These are phyloP conservation scores for Acanthurus lineatus DNA, from an alignment of 2,797 vertebrate species.

Conservation along the genomic window DNA sequence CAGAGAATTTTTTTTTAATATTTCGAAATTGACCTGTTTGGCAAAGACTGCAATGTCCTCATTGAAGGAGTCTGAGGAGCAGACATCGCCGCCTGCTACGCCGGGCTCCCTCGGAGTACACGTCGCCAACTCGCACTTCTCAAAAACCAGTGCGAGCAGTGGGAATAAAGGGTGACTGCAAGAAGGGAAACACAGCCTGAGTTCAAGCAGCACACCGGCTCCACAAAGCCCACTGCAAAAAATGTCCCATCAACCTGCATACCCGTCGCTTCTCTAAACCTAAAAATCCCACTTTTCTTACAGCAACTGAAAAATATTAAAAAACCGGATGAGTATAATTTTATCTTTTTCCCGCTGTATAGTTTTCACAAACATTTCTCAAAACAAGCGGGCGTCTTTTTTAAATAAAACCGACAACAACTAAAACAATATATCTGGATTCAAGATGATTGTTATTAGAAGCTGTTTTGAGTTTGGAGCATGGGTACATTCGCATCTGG, in stretches of 20 bases:
- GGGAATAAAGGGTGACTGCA: conserved; percentile 99
- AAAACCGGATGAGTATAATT: not conserved
- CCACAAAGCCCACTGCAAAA: conserved; percentile 74
- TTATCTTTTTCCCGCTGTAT: not conserved
- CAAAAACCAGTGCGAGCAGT: conserved; percentile 98
- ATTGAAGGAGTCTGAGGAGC: conserved; percentile 99
- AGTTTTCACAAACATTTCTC: conserved; percentile 18
- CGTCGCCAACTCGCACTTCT: conserved; percentile 99
- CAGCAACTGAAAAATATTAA: not conserved
- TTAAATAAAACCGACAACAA: not conserved
- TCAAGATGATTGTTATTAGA: not conserved
- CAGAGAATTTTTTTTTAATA: conserved; percentile 25
- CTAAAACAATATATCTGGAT: not conserved
- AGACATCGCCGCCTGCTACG: conserved; percentile 98
- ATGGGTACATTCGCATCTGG: conserved; percentile 6
- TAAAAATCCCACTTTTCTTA: not conserved
- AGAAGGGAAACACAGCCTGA: conserved; percentile 86
- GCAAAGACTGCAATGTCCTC: conserved; percentile 99
- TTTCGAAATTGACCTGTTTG: conserved; percentile 93
- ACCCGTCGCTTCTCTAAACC: not conserved
- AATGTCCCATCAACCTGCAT: conserved; percentile 47
- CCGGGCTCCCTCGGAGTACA: conserved; percentile 99
- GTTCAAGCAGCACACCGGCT: conserved; percentile 71
- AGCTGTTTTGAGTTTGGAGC: conserved; percentile 6
- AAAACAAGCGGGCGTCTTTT: not conserved